Evolutionary conservation across 2,797 vertebrate genomes (phyloP), one percentile per base, ranked within the genome.

Genomic region (Holocentrus rufus): DNA sequence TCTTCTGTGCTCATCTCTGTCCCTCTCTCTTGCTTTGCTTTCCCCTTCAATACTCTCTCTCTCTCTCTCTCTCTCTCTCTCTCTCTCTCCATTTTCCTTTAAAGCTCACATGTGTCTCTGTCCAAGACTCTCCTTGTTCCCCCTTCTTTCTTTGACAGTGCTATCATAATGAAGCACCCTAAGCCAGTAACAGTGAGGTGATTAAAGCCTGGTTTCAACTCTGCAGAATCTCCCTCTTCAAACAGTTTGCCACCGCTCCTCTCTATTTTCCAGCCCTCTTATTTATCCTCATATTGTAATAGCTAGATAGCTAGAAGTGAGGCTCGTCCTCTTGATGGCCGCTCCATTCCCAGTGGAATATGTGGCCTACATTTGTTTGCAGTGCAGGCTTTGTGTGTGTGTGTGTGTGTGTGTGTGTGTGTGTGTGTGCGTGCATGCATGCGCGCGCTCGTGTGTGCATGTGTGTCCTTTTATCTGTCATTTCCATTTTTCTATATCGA

Each of bases 361-460:
- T 67, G 63, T 92, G 93, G 80, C 93, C 93, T 94, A 92, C 88
- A 92, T 94, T 86, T 91, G 86, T 92, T 90, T 90, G 89, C 81
- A 60, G 78, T 86, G 88, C 87, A 86, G 69, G 61, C 71, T 80
- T 44, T 53, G 47, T 34, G n/a, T 57, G 17, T 59, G 17, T 54
- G 36, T 34, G 61, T 71, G 61, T 57, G 44, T 63, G 53, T 47
- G 58, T 46, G 53, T 65, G 61, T 27, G n/a, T 30, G 39, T 75
- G 57, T 49, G 36, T 56, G 20, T 20, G 64, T 64, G n/a, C 30
- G 47, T 53, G 22, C 22, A 34, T 61, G 69, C 22, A 23, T 22
- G 52, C 5, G 61, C 54, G 60, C 64, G 65, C 66, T 2, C 7
- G 36, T 30, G 49, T 61, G 69, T 31, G 36, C 17, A 39, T 9